Conservation (phyloP, 2,888 invertebrate genomes). For the Clunio marinus region DNA sequence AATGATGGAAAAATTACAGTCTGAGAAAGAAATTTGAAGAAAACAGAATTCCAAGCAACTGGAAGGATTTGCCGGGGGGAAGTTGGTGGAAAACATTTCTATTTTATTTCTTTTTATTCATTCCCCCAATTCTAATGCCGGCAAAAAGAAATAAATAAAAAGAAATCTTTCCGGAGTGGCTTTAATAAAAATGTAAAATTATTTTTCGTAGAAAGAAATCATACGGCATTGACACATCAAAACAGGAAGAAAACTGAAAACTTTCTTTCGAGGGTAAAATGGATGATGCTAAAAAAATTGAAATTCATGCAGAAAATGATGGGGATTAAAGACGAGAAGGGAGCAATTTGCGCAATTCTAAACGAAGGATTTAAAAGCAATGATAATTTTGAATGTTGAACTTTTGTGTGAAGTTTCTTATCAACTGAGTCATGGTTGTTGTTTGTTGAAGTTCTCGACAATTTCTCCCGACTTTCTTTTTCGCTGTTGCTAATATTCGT, state of each 20-base stretch:
- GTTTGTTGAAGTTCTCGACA: not conserved
- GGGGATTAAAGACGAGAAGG: not conserved
- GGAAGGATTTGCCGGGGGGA: slow-evolving; percentile 2
- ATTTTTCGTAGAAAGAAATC: not conserved
- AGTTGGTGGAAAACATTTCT: not conserved
- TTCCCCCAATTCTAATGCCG: not conserved
- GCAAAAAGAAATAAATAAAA: not conserved
- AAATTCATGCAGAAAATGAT: slow-evolving; percentile 14
- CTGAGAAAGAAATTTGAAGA: not conserved
- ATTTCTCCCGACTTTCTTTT: not conserved
- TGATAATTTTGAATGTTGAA: slow-evolving; percentile 21
- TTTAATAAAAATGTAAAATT: slow-evolving; percentile 21
- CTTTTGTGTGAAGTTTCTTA: not conserved
- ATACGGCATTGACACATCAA: slow-evolving; percentile 10
- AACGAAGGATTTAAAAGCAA: slow-evolving; percentile 13
- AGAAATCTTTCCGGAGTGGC: not conserved
- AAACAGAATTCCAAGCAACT: slow-evolving; percentile 19
- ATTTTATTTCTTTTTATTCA: no score
- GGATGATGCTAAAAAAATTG: not conserved
- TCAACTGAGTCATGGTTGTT: not conserved
- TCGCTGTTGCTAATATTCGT: not conserved
- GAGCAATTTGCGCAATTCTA: not conserved
- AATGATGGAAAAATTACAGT: slow-evolving; percentile 21
- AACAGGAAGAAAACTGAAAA: not conserved
- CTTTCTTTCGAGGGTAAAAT: no score